These are phyloP conservation scores for Meriones psammophilus DNA, from an alignment of 2,797 vertebrate species.

Conservation along the genomic window DNA sequence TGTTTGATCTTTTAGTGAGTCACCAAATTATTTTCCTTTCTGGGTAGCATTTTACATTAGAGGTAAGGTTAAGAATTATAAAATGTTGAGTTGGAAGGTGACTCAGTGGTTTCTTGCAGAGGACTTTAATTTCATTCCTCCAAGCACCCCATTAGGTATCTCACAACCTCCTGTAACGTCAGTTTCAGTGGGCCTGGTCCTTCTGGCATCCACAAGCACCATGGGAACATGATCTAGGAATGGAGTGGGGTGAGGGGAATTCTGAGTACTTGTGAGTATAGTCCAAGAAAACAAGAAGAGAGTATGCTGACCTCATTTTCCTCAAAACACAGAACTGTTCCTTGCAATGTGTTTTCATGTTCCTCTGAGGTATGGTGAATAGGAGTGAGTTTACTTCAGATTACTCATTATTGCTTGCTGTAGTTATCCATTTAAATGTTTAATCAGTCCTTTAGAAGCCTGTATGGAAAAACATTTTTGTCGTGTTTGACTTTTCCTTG, in stretches of 20 bases:
- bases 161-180: too few relatives aligned
- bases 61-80: neutral
- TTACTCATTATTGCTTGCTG: neutral
- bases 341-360: neutral
- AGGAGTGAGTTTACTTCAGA: neutral
- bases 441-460: neutral
- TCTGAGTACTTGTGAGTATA: neutral
- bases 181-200: neutral
- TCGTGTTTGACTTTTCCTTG: neutral
- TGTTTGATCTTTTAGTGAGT: neutral
- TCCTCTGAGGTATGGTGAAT: neutral
- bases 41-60: neutral
- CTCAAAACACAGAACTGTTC: neutral
- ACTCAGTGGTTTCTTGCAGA: neutral
- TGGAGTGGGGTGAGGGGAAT: neutral
- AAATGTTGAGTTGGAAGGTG: neutral
- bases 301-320: neutral
- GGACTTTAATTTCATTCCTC: neutral
- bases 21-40: neutral
- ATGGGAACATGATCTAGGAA: neutral
- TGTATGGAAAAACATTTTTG: neutral
- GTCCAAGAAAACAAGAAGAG: neutral
- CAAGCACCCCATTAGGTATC: neutral
- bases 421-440: neutral
- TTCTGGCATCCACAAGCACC: neutral